Base-by-base conservation (phyloP, 2,888 invertebrate genomes). In the Pristionchus exspectatus region DNA sequence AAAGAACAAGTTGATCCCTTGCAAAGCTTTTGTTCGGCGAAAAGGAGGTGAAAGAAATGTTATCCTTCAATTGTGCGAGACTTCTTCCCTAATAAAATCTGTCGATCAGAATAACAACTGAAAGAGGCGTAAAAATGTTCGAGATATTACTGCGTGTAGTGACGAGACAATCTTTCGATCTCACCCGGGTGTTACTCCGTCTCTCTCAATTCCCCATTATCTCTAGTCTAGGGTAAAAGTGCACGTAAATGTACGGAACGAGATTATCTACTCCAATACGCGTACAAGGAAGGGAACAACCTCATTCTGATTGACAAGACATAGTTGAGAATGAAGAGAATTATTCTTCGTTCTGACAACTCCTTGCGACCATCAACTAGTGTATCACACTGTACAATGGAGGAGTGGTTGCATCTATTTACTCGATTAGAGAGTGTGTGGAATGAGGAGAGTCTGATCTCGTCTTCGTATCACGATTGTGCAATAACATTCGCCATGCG, bases 401-500 rank as follows among this genome's bases (percentile, higher is more conserved):
- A 7, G 44, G 44, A 9, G 10, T 50, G 44, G 12, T 50, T 50
- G 38, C 38, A 38, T 38, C 38, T 38, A 38, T 38, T 5, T 38
- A 50, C 44, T 9, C 44, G 44, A 50, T 9, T 50, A 56, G 56
- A 56, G 56, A 56, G 56, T 14, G 14, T 56, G 56, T 9, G 56
- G 14, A 56, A 56, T 2, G 21, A 21, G 21, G n/a, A 63, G 63
- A n/a, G 21, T 63, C 63, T 24, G 38, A 74, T 74, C 74, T 21
- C 21, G 21, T 38, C 30, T 24, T 50, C 12, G 10, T 33, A 74
- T 74, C 74, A 74, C 4, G 74, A 10, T 74, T 74, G 74, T 74
- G 74, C 74, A 74, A 74, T 44, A 74, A 74, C 74, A 69, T 30
- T 30, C 72, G 2, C 74, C 74, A 74, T 74, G 74, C 38, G 74